A percentile compares a stretch with the other conserved stretches of the same genome.
These are phyloP conservation scores for Lymantria dispar DNA, from an alignment of 2,888 invertebrate genomes.

Conservation along the genomic window DNA sequence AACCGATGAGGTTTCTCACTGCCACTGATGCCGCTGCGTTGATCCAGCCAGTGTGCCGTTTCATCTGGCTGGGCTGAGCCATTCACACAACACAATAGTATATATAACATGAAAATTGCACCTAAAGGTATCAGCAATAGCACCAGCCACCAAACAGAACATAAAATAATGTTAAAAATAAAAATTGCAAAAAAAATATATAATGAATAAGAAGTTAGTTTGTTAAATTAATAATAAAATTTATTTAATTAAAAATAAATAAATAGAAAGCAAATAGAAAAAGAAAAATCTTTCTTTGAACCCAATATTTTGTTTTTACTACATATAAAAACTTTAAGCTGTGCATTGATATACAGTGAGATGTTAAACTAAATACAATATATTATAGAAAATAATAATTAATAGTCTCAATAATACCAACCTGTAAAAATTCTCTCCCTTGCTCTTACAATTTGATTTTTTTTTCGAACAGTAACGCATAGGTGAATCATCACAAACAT, in stretches of 20 bases:
- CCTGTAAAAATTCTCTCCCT: conserved; percentile 93
- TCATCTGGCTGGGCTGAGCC: conserved; percentile 80
- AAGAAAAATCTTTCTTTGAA: conserved; percentile 2
- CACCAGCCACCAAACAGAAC: conserved; percentile 78
- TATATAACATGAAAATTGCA: conserved; percentile 82
- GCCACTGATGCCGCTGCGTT: conserved; percentile 57
- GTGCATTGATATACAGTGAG: conserved; percentile 20
- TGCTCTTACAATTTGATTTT: conserved; percentile 88
- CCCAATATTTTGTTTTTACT: neutral
- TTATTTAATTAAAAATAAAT: conserved; percentile 12
- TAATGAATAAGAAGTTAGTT: conserved; percentile 34
- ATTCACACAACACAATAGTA: conserved; percentile 80
- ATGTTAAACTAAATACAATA: neutral
- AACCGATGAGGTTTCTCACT: conserved; percentile 74
- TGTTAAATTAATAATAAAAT: conserved; percentile 11
- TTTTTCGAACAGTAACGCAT: conserved; percentile 93
- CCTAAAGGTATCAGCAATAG: conserved; percentile 74
- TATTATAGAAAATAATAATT: neutral
- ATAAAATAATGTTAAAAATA: conserved; percentile 69
- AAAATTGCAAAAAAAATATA: conserved; percentile 40
- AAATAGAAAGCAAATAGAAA: conserved; percentile 17
- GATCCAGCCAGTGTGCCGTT: conserved; percentile 76
- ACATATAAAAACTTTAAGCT: conserved; percentile 5
- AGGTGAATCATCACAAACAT: conserved; percentile 98
- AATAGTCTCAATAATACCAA: conserved; percentile 64